Percentiles rank a stretch among this genome's conserved stretches.
These are phyloP conservation scores for Eumaeus atala DNA, from an alignment of 1,140 invertebrate genomes.

Conservation along the genomic window DNA sequence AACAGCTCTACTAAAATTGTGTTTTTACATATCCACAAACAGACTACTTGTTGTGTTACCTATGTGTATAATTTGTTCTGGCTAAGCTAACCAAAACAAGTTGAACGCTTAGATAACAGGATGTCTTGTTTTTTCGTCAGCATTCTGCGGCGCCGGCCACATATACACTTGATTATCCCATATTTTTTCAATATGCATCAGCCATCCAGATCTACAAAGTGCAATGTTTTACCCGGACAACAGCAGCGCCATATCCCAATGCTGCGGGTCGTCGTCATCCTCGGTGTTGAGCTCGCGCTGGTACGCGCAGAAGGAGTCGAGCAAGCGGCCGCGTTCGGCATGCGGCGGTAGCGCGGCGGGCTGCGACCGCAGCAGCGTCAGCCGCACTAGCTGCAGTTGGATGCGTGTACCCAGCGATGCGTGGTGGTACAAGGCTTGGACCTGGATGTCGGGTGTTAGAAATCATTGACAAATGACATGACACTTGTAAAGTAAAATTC, in stretches of 20 bases:
- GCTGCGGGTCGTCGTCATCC: conserved; percentile 78
- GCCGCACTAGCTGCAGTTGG: conserved; percentile 80
- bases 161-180: too few relatives aligned
- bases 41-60: too few relatives aligned
- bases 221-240: conserved; percentile 78
- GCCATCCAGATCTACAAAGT: neutral
- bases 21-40: too few relatives aligned
- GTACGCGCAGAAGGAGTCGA: conserved; percentile 85
- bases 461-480: too few relatives aligned
- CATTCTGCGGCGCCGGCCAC: too few relatives aligned
- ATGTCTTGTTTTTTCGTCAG: too few relatives aligned
- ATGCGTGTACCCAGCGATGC: conserved; percentile 79
- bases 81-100: too few relatives aligned
- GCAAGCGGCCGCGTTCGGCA: conserved; percentile 78
- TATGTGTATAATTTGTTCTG: too few relatives aligned
- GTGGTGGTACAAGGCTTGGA: conserved; percentile 86
- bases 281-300: conserved; percentile 77
- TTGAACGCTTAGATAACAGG: too few relatives aligned
- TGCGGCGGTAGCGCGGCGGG: conserved; percentile 73
- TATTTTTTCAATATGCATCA: too few relatives aligned
- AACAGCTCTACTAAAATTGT: too few relatives aligned
- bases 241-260: conserved; percentile 87
- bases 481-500: too few relatives aligned
- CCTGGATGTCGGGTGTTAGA: conserved; percentile 42
- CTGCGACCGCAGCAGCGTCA: conserved; percentile 82